Base-by-base conservation (phyloP, 2,797 vertebrate species). In the Neostethus bicornis region DNA sequence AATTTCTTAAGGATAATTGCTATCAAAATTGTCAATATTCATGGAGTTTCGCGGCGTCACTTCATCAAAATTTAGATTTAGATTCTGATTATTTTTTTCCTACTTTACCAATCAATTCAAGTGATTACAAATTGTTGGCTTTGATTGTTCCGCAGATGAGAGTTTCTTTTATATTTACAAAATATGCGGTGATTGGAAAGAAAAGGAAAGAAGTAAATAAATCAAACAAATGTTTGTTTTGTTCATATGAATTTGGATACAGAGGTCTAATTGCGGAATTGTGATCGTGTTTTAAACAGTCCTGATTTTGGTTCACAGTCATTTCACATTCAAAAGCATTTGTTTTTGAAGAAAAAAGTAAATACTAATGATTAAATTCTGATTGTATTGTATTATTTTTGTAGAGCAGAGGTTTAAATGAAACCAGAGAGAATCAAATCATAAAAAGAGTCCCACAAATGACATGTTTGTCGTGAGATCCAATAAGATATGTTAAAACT, bases 1-100 rank as follows among this genome's bases (percentile, higher is more conserved):
- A 65, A 61, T 67, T 67, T 44, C 63, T 57, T 50, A 55, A 4
- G 12, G 37, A n/a, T 46, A 51, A 65, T 61, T 25, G 32, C 61
- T 60, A 61, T 73, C 9, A 20, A 28, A 39, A 53, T 61, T 39
- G 25, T 56, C 37, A 17, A 7, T 51, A 21, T 65, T 70, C 39
- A 35, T 55, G 46, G 42, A 56, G 67, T 65, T 61, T 20, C 44
- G 28, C 45, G 37, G 42, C 14, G 4, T 7, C 23, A 32, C 16
- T 20, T 53, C 23, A 8, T 24, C 52, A 25, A 20, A 46, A 6
- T 3, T 7, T 14, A 19, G 28, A 26, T 44, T 53, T 16, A 14
- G 17, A 35, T 44, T 23, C 8, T 16, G 23, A 13, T 19, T 32
- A 32, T 32, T 32, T 26, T 28, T 42, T 19, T 41, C 26, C 32